Base-by-base conservation (phyloP, 2,797 vertebrate species). In the Sebastes jordani region DNA sequence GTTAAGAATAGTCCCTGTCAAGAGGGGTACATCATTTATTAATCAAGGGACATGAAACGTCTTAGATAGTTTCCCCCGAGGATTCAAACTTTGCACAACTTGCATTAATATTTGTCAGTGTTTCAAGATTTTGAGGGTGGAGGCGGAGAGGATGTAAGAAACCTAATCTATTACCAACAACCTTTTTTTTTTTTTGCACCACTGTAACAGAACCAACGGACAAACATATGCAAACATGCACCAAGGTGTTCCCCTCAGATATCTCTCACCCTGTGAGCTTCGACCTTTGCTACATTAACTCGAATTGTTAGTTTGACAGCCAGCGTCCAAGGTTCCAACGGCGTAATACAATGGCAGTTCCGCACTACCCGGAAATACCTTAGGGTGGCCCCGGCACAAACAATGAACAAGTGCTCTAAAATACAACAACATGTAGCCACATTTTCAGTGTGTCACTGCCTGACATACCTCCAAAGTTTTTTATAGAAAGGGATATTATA, bases 1-100 rank as follows among this genome's bases (percentile, higher is more conserved):
- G 85, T 94, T 94, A 93, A 94, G 91, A 95, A 95, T 94, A 95
- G 92, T 90, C 78, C 77, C 86, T 88, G 91, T 94, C 93, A 92
- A 83, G 82, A 86, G 63, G 52, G 73, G 74, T 59, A 38, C 83
- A 91, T 94, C 91, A 93, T 94, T 95, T 94, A 95, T 95, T 93
- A 92, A 93, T 91, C 76, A 61, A 72, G 76, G 82, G 84, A 93
- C 87, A 89, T 84, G 76, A 94, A 93, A 89, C 68, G 62, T 88
- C 89, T 89, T 76, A 86, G 89, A 88, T 81, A 71, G 74, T 82
- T 82, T 91, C 88, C 93, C 92, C 73, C 2, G 83, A 87, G 92
- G 82, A 92, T 87, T 64, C 81, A 67, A 86, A 90, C 87, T 95
- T 95, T 94, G 94, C 86, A 89, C 92, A 91, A 91, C 84, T 89